Evolutionary conservation across 2,113 vertebrate species (phyloP).

Genomic region (Nasalis larvatus): DNA sequence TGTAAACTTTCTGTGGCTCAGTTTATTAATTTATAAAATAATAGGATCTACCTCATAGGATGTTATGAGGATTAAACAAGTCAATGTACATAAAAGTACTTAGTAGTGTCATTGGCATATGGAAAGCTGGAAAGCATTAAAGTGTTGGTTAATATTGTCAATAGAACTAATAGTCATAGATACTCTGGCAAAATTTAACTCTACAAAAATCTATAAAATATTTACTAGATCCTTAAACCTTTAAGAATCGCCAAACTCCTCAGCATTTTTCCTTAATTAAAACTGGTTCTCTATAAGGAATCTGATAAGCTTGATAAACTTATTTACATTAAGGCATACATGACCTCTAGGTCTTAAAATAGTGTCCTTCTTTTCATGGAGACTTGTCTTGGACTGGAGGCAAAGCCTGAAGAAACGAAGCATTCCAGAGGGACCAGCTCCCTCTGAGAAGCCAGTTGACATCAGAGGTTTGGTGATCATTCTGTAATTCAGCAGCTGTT

Average conservation of each 20-base stretch:
- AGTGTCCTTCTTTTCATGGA: neutral
- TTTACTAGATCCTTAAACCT: neutral
- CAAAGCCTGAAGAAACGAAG: neutral
- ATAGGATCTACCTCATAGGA: neutral
- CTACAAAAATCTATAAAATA: neutral
- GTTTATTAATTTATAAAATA: neutral
- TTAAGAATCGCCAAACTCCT: neutral
- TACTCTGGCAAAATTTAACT: neutral
- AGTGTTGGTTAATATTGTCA: neutral
- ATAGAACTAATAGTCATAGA: neutral
- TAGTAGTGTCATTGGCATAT: neutral
- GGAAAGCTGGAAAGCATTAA: neutral
- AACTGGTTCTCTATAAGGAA: neutral
- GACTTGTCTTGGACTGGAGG: neutral
- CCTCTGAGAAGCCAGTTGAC: neutral
- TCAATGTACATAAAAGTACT: neutral
- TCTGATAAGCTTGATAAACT: neutral
- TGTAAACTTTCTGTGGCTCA: neutral
- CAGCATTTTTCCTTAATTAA: neutral
- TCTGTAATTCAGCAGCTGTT: neutral
- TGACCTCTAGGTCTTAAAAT: neutral
- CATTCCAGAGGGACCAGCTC: neutral
- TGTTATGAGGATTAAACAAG: neutral
- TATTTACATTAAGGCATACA: neutral
- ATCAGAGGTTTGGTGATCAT: neutral